Evolutionary conservation across 2,888 invertebrate species (phyloP), one percentile per base, ranked within the genome.

Genomic region (Caenorhabditis japonica): DNA sequence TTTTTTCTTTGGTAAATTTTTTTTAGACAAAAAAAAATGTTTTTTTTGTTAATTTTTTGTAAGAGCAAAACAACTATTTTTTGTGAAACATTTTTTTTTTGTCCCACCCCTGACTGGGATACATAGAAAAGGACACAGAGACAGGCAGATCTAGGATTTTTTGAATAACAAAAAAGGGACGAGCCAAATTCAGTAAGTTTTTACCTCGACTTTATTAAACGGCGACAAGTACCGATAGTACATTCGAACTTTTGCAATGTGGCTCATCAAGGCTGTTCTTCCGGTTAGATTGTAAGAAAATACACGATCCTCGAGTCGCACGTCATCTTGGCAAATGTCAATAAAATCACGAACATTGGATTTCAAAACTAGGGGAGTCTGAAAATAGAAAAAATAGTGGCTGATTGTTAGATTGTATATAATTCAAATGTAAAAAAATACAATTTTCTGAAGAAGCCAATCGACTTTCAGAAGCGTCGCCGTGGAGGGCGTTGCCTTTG

Each of bases 141-240:
- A n/a, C n/a, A n/a, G n/a, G n/a, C n/a, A n/a, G n/a, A n/a, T n/a
- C n/a, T n/a, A n/a, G n/a, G n/a, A 33, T 33, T 15, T 8, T 15
- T 36, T 34, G 8, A n/a, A 8, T 21, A 5, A 56, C 10, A 4
- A 8, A 23, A 56, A 21, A 8, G 25, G 4, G 41, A 15, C 17
- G n/a, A 4, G 10, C 17, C 7, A 12, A 5, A 12, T 19, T n/a
- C 5, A 12, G 19, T 19, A n/a, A 5, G 19, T 21, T 33, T 43
- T 47, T 39, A 84, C 85, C 64, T 84, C 82, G 38, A 84, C 71
- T 71, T 83, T 83, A 62, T 84, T 84, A 62, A 72, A 83, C 21
- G 84, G 85, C 21, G 83, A 83, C 55, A 80, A 76, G 60, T 81
- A 83, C 5, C 82, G 77, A 58, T 77, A 85, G 64, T 85, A 85